Percentiles rank a stretch among this genome's conserved stretches.
These are phyloP conservation scores for Lordiphosa mommai DNA, from an alignment of 1,140 invertebrate genomes.

Conservation along the genomic window DNA sequence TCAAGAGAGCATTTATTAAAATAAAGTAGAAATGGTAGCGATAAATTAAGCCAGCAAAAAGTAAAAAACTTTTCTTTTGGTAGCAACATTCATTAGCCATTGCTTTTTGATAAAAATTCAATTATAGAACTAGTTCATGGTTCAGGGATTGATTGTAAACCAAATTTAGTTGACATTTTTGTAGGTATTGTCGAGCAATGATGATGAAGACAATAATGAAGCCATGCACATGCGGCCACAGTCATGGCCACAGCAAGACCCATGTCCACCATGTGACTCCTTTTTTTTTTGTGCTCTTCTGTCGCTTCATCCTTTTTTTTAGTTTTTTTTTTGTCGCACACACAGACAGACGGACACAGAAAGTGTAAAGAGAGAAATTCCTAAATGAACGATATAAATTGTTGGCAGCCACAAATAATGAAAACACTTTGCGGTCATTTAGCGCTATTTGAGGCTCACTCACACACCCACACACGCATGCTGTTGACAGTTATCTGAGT, in stretches of 20 bases:
- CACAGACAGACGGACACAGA: conserved; percentile 12
- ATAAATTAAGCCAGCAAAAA: too few species aligned
- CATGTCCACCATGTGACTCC: conserved; percentile 31
- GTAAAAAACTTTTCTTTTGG: too few species aligned
- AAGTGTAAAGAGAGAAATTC: conserved; percentile 67
- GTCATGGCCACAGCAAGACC: conserved; percentile 49
- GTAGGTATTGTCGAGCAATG: conserved; percentile 27
- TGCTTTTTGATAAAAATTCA: not conserved
- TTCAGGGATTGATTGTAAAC: conserved; percentile 20
- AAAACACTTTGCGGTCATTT: conserved; percentile 77
- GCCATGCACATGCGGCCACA: conserved; percentile 59
- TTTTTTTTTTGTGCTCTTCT: conserved; percentile 10
- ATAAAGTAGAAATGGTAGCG: too few species aligned
- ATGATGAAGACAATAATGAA: conserved; percentile 56
- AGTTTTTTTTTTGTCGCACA: conserved; percentile 22
- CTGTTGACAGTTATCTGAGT: conserved; percentile 51
- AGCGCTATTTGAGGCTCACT: conserved; percentile 67
- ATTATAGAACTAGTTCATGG: conserved; percentile 1
- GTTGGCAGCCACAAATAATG: conserved; percentile 77
- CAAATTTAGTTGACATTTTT: conserved; percentile 51
- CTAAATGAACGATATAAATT: conserved; percentile 78
- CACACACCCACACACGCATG: conserved; percentile 28
- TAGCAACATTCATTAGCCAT: too few species aligned
- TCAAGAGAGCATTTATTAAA: too few species aligned
- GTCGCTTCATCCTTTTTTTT: conserved; percentile 17